Base-by-base conservation (phyloP, 2,797 vertebrate genomes). In the Falco rusticolus region DNA sequence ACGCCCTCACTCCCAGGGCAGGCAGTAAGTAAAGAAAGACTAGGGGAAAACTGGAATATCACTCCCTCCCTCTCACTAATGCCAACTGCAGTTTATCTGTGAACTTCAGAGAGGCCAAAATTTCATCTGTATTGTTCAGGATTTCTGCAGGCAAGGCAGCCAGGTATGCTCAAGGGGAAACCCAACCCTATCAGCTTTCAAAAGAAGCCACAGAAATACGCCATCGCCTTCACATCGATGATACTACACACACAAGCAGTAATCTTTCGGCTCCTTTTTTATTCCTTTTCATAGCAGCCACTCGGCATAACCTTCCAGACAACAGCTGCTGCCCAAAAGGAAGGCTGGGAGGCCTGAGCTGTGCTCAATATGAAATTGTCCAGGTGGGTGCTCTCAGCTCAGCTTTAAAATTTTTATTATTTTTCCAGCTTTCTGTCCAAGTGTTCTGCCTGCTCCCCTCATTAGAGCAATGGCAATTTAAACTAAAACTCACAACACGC, bases 381-480 rank as follows among this genome's bases (percentile, higher is more conserved):
- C 92, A 92, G 78, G 45, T 39, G 75, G 75, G 75, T 74, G 64
- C 75, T 64, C 60, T 95, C 92, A 96, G 80, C 31, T 90, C 69
- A 76, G 83, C 69, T 88, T 90, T 94, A 79, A 94, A 71, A 76
- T 54, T 68, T 83, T 77, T 69, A 86, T 59, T 68, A 20, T 70
- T 75, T 94, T 80, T 90, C 78, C 80, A 88, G 86, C 50, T 94
- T 95, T 88, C 90, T 87, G 71, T 72, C 41, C 84, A 68, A 80
- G n/a, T 5, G 14, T 9, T 72, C 74, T 64, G 60, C 33, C 64
- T 89, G 80, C 33, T 86, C 28, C 28, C 61, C 87, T 75, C 71
- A 83, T 90, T 31, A 71, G 13, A 57, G 79, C 70, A 65, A 41
- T 1, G 14, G 68, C 78, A 80, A 70, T 74, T 90, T n/a, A 82